phyloP scores from a whole-genome alignment of 2,113 vertebrate species.

The Pseudonaja textilis region DNA sequence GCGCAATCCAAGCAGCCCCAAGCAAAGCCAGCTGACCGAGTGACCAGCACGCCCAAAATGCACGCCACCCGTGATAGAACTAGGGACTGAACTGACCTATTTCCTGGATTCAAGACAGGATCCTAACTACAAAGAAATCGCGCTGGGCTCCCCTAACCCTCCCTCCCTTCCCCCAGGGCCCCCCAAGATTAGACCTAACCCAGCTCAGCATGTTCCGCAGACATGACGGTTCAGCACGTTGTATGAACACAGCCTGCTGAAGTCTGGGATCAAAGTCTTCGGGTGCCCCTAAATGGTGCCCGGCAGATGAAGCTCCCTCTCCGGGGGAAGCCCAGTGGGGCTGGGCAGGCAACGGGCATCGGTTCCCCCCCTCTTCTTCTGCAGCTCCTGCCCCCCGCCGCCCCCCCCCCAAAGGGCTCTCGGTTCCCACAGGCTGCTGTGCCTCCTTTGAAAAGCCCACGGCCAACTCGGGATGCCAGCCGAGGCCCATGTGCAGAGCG shows the following conservation, averaged over 20 bases:
- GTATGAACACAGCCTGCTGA: not conserved
- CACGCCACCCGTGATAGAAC: not conserved
- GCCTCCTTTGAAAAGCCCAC: not conserved
- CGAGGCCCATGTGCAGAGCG: not conserved
- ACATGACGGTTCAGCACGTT: not conserved
- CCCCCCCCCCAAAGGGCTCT: too few relatives aligned
- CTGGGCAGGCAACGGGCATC: not conserved
- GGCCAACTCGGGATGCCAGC: accelerated
- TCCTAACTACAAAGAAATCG: not conserved
- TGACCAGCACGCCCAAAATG: not conserved
- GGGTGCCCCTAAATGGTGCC: not conserved
- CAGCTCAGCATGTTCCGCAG: not conserved
- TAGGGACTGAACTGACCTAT: not conserved
- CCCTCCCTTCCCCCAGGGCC: too few relatives aligned
- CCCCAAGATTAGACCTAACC: not conserved
- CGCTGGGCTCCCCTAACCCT: not conserved
- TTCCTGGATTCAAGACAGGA: not conserved
- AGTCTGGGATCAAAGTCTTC: not conserved
- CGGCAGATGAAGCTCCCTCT: not conserved
- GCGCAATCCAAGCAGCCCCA: not conserved
- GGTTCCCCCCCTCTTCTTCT: not conserved
- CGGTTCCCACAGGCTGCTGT: not conserved
- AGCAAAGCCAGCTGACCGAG: not conserved
- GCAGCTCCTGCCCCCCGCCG: not conserved
- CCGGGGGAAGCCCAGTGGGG: not conserved